Evolutionary conservation across 1,140 invertebrate genomes (phyloP), one percentile per base, ranked within the genome.

Genomic region (Pissodes strobi): DNA sequence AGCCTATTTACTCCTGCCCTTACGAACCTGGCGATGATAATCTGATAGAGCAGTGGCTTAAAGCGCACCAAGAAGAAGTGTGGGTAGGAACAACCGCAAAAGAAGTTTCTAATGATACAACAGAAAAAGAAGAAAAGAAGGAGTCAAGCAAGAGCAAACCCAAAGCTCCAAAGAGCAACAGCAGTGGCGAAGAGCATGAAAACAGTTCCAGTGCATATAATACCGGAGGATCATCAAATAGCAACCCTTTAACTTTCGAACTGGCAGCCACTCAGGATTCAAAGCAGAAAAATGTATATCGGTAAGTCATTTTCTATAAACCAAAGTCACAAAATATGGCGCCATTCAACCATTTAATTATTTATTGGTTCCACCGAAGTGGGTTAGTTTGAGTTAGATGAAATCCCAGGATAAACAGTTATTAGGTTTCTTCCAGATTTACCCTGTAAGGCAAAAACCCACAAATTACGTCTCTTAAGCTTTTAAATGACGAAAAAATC

Each of bases 161-260:
- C 0, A 62, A 81, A 76, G 23, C 76, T 0, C 81, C 79, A 1
- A 81, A 82, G 57, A 83, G 81, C 60, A 82, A 80, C 60, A 83
- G 81, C 48, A 82, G 81, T 3, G 79, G 78, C 10, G 84, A 85
- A 60, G 86, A 87, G 41, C 82, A 86, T 48, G 85, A 82, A 37
- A 81, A 88, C 62, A 87, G 85, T 17, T 88, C 88, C 19, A 89
- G 86, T 77, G 89, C 89, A 48, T 91, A 91, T 72, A 92, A 91
- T 68, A 90, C 89, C 1, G 90, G 88, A 1, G 89, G 89, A 63
- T 87, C 86, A 1, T 89, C 87, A 68, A 86, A 89, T 55, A 90
- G 88, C 69, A 89, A 87, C 56, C 88, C 86, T 2, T 77, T 88
- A 8, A 85, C 85, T 5, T 70, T 86, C 53, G 85, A 87, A 69